Base-by-base conservation (phyloP, 2,888 invertebrate species). In the Heliothis peltigera region DNA sequence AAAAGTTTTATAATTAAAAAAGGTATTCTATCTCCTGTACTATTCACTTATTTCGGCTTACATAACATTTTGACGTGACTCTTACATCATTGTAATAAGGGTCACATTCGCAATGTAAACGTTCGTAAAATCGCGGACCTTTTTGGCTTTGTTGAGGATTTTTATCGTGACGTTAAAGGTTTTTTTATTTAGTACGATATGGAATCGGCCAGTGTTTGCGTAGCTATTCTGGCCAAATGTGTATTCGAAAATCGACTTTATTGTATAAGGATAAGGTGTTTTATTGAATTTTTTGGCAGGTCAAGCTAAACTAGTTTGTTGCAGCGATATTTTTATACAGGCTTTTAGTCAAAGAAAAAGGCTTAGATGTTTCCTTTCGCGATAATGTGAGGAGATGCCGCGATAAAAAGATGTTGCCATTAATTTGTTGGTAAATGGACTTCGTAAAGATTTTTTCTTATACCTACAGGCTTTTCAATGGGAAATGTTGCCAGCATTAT, bases 81-180 rank as follows among this genome's bases (percentile, higher is more conserved):
- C 70, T 78, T 86, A 85, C 72, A 61, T 56, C 78, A 63, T 47
- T 12, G 71, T 18, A 49, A 79, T 85, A 87, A 79, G 75, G 86
- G 79, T 75, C 75, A 85, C 78, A 84, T 82, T 81, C 67, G 64
- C 64, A 71, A 58, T 76, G 73, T 70, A 80, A 79, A 68, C 72
- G 70, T 62, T 64, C 59, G 69, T 60, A 81, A 83, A 83, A 81
- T 81, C 74, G 77, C 68, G 78, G 77, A 81, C 79, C 79, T 83
- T 83, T 84, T 81, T 71, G 84, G 82, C 86, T 89, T 89, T 90
- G 89, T 90, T 87, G 87, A 75, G 84, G 83, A 84, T 83, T 90
- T 88, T 90, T 90, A 90, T 89, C 86, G 88, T 78, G 76, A 82
- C 85, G 85, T 86, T 87, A 83, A 84, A 84, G 89, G 84, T 87